Base-by-base conservation (phyloP, 2,888 invertebrate species). In the Magallana nippona region DNA sequence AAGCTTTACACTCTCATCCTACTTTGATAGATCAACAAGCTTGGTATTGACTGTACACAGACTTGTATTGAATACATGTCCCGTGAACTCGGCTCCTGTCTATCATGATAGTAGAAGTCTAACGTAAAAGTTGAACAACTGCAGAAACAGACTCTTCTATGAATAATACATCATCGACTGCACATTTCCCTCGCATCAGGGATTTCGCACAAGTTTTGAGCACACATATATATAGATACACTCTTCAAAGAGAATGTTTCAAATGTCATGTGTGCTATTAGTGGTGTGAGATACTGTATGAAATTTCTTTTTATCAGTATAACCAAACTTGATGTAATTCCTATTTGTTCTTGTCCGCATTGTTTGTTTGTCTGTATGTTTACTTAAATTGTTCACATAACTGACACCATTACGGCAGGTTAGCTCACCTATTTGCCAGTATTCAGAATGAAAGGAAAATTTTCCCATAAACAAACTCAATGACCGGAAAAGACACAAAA, bases 281-380 rank as follows among this genome's bases (percentile, higher is more conserved):
- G 44, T 5, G 44, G 44, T 44, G 0, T 5, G 44, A 44, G 44
- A 44, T 44, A 44, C 44, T 44, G 44, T 44, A 44, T 44, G 44
- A 44, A 44, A 44, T 44, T 44, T 44, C 44, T 44, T 44, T 44
- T 44, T 44, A 44, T 44, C 10, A 44, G 44, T 44, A 44, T 44
- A 44, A 44, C 44, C 44, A 44, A 44, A 44, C 44, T 44, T 44
- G 8, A 44, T 44, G 44, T 44, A 44, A 44, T 44, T 44, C 44
- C 44, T 17, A 17, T 60, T n/a, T n/a, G n/a, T 60, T 60, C n/a
- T 60, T 60, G n/a, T 8, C n/a, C 60, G 8, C 8, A 8, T 17
- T 71, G 71, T 71, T 71, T 71, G 71, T 71, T 3, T 71, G 71
- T 71, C 32, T 71, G 71, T 71, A 32, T 71, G 71, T 71, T 71